phyloP scores from a whole-genome alignment of 2,113 vertebrate genomes.

The Clupea harengus region DNA sequence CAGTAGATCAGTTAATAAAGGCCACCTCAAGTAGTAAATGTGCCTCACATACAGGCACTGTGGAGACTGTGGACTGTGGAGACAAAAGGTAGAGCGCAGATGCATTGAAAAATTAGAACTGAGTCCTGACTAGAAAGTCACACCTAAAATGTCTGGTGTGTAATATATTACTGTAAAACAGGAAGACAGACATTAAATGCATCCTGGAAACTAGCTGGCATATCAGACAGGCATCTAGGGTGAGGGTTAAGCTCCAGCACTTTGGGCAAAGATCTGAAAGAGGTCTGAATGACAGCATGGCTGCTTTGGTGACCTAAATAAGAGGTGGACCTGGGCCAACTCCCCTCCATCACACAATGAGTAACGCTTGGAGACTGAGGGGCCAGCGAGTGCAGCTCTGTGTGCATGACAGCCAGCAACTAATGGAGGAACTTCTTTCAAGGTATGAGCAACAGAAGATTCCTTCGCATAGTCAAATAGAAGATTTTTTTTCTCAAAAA shows the following conservation, averaged over 20 bases:
- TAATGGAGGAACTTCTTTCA: neutral
- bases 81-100: neutral
- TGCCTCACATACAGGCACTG: neutral
- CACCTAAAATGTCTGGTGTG: neutral
- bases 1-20: neutral
- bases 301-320: conserved; percentile 48
- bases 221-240: neutral
- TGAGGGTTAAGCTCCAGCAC: neutral
- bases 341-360: conserved; percentile 35
- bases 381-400: conserved; percentile 22
- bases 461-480: neutral
- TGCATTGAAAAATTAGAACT: too few species aligned
- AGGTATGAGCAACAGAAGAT: neutral
- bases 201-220: neutral
- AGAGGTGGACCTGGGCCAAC: conserved; percentile 36
- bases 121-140: too few species aligned
- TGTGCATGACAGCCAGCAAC: neutral
- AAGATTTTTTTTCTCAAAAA: too few species aligned
- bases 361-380: conserved; percentile 19
- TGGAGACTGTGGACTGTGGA: neutral
- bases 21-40: neutral
- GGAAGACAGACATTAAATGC: neutral
- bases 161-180: neutral
- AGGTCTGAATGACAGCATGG: conserved; percentile 13
- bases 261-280: neutral